Evolutionary conservation across 2,888 invertebrate genomes (phyloP).

Genomic region (Drosophila birchii): DNA sequence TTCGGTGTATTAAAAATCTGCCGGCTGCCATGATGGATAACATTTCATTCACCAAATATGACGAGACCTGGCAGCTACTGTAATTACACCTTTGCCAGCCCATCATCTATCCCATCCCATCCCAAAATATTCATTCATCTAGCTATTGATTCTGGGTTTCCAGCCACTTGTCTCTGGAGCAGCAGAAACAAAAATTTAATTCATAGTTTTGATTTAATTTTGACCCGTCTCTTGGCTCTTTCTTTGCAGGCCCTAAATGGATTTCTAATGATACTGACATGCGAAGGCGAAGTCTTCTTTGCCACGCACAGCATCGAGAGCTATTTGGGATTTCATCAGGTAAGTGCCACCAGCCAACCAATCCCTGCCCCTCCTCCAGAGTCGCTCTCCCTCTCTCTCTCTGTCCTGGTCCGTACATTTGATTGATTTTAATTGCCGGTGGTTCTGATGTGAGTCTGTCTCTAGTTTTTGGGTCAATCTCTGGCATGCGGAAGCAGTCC

Average conservation of each 20-base stretch:
- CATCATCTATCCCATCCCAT: conserved; percentile 11
- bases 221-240: conserved; percentile 52
- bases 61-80: conserved; percentile 59
- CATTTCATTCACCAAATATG: conserved; percentile 73
- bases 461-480: conserved; percentile 67
- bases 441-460: background rate
- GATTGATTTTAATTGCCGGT: conserved; percentile 77
- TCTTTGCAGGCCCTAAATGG: conserved; percentile 96
- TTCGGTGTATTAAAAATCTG: background rate
- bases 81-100: conserved; percentile 54
- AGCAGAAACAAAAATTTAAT: conserved; percentile 62
- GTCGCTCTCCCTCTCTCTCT: background rate
- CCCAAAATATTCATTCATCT: conserved; percentile 38
- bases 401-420: conserved; percentile 42
- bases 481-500: conserved; percentile 55
- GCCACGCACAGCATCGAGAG: conserved; percentile 99
- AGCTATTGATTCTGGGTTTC: conserved; percentile 30
- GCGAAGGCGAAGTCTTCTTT: conserved; percentile 99
- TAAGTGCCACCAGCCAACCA: conserved; percentile 85
- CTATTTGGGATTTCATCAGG: conserved; percentile 99
- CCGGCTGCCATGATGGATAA: conserved; percentile 72
- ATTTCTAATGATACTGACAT: conserved; percentile 99
- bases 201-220: conserved; percentile 77
- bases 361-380: conserved; percentile 4
- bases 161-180: conserved; percentile 40